phyloP scores from a whole-genome alignment of 2,113 vertebrate genomes.

The Oenanthe oenanthe region DNA sequence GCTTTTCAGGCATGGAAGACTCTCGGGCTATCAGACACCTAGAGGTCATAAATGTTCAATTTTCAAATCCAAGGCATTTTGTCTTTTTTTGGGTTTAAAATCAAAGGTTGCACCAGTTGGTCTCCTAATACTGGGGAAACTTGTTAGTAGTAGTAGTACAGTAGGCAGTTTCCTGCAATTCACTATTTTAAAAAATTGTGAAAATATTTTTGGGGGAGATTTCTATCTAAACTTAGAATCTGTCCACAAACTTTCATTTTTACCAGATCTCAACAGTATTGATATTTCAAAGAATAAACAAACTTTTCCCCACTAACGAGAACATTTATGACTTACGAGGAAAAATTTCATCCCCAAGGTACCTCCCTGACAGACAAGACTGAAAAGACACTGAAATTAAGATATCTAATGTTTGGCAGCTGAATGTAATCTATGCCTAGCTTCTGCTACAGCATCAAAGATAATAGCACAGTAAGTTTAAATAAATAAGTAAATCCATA shows the following conservation, averaged over 20 bases:
- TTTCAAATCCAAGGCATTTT: not conserved
- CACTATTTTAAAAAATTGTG: not conserved
- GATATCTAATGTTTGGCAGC: not conserved
- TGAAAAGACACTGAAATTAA: not conserved
- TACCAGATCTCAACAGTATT: not conserved
- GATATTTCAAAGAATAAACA: not conserved
- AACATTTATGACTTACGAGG: not conserved
- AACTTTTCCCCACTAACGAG: not conserved
- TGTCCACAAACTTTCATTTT: not conserved
- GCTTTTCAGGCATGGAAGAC: not conserved
- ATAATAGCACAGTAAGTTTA: not conserved
- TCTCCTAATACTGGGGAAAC: not conserved
- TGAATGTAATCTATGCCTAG: not conserved
- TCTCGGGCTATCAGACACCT: not conserved
- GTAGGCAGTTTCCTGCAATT: not conserved
- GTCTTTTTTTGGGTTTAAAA: not conserved
- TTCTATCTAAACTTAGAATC: not conserved
- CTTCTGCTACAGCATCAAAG: not conserved
- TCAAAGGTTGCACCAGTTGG: not conserved
- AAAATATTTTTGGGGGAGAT: not conserved
- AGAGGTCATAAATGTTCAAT: not conserved
- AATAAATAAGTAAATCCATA: not conserved
- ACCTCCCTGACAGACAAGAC: not conserved
- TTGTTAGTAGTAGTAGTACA: not conserved
- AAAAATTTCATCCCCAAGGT: not conserved